phyloP scores from a whole-genome alignment of 2,888 invertebrate species.

The Melanotus villosus region DNA sequence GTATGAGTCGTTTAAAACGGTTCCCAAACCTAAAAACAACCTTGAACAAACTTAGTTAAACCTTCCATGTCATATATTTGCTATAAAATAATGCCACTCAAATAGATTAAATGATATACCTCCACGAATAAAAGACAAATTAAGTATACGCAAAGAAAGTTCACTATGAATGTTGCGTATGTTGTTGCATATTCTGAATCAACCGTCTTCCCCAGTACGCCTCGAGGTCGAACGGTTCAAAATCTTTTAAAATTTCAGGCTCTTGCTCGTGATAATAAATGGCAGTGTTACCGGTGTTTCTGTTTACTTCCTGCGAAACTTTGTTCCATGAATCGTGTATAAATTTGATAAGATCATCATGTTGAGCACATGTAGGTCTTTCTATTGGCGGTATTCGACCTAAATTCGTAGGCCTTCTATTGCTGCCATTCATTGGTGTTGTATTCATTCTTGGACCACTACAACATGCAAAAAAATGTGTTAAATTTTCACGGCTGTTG shows the following conservation, averaged over 20 bases:
- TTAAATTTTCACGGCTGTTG: neutral
- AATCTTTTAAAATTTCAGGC: constrained; percentile 74
- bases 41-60: too few species aligned
- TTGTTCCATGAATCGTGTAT: constrained; percentile 85
- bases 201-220: constrained; percentile 82
- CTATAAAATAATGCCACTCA: neutral
- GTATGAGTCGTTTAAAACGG: too few species aligned
- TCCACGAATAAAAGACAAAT: constrained; percentile 12
- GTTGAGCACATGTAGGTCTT: constrained; percentile 69
- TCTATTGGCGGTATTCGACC: constrained; percentile 56
- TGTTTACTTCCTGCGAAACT: constrained; percentile 67
- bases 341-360: constrained; percentile 85
- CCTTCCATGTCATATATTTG: too few species aligned
- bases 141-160: constrained; percentile 55
- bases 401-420: constrained; percentile 58
- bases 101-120: constrained; percentile 1
- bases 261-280: constrained; percentile 78
- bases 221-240: constrained; percentile 84
- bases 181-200: constrained; percentile 77
- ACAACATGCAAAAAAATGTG: too few species aligned
- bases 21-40: too few species aligned
- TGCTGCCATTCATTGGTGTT: constrained; percentile 65
- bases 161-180: constrained; percentile 48
- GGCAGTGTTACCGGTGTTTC: constrained; percentile 68
- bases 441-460: constrained; percentile 66